Evolutionary conservation across 2,113 vertebrate genomes (phyloP).

Genomic region (Crotalus viridis): DNA sequence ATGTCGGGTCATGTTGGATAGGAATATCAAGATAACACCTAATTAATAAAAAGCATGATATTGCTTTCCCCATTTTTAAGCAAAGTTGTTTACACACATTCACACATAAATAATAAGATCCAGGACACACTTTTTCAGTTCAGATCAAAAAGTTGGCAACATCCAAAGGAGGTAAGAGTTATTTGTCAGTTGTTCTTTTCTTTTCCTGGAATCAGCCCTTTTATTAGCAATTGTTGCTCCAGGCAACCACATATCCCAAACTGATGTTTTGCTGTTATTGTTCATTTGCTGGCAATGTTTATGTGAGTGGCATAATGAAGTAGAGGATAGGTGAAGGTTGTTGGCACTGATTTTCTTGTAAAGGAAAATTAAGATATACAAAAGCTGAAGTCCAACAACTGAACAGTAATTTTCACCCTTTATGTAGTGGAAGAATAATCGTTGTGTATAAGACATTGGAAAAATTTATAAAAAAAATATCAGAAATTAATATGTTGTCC

Average conservation of each 20-base stretch:
- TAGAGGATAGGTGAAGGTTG: background rate
- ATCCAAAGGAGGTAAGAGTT: rapidly evolving
- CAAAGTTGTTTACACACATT: background rate
- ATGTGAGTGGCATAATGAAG: background rate
- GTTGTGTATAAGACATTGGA: background rate
- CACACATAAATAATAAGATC: background rate
- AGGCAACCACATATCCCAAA: rapidly evolving
- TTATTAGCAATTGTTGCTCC: rapidly evolving
- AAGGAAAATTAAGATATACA: background rate
- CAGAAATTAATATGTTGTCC: background rate
- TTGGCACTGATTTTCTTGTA: background rate
- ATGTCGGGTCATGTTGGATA: background rate
- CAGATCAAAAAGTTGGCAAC: rapidly evolving
- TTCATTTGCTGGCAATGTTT: background rate
- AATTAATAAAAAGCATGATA: background rate
- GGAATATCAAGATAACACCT: background rate
- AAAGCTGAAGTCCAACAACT: background rate
- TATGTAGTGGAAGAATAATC: background rate
- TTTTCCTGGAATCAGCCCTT: background rate
- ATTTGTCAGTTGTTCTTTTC: background rate
- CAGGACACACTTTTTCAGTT: rapidly evolving
- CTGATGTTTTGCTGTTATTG: background rate
- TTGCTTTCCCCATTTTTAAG: background rate
- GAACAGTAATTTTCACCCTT: background rate
- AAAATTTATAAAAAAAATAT: background rate